Base-by-base conservation (phyloP, 2,113 vertebrate species). In the Natator depressus region DNA sequence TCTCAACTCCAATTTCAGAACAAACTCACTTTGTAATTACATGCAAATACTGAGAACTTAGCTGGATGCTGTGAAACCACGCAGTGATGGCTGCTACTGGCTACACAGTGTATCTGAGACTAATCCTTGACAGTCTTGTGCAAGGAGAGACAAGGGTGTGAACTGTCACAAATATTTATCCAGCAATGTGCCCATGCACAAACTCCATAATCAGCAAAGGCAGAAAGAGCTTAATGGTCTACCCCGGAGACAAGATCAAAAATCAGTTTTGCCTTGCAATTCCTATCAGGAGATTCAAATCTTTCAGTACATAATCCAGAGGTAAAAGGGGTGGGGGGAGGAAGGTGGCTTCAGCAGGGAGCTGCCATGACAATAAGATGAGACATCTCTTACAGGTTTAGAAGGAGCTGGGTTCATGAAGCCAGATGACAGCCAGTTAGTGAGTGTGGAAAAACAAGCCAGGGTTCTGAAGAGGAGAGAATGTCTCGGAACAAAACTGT, bases 261-360 rank as follows among this genome's bases (percentile, higher is more conserved):
- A 42, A 46, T 76, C 38, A 46, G 10, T 22, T 46, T 76, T 22
- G 72, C 38, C 20, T 75, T 75, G 38, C 38, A 42, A 38, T 42
- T 22, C 22, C 10, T 75, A 20, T 38, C 9, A 8, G 27, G 53
- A 51, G 25, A 10, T 55, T 31, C 9, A 35, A 19, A 38, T 0
- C 31, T 14, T 54, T 47, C 57, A 80, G 19, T 31, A 69, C 42
- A 9, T 11, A 27, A 8, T 42, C 8, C 25, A 25, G 31, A n/a
- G 69, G 75, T 69, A 84, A 75, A 29, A 22, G 72, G 84, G 16
- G 35, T 35, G 35, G 2, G 62, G 16, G 35, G 20, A 22, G 3
- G 20, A 0, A 35, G 0, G 0, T 47, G 31, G 55, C 2, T 0
- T 2, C 5, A 14, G 20, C 38, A 42, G 20, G 20, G 20, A 9